phyloP scores from a whole-genome alignment of 2,797 vertebrate genomes.

The Halcyon badia region DNA sequence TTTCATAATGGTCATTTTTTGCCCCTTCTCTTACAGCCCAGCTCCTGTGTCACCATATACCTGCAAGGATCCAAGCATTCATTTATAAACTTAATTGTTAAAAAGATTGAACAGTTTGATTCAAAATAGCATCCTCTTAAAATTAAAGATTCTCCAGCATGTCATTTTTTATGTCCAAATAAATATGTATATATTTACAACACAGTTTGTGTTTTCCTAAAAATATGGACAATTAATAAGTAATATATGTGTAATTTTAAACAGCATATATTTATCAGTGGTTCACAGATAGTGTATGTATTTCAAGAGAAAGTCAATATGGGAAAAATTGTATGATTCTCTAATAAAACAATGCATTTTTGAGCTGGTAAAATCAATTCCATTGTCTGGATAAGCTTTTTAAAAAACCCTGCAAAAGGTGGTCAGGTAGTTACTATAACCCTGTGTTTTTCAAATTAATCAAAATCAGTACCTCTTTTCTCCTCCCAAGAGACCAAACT shows the following conservation, averaged over 20 bases:
- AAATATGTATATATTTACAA: neutral
- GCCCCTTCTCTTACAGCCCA: neutral
- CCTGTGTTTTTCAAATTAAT: slow-evolving; percentile 25
- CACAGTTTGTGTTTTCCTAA: neutral
- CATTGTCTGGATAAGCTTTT: neutral
- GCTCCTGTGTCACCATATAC: neutral
- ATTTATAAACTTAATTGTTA: neutral
- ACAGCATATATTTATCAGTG: neutral
- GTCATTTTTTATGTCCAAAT: neutral
- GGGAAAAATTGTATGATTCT: neutral
- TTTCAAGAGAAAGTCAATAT: neutral
- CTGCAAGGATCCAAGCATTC: neutral
- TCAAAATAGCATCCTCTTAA: neutral
- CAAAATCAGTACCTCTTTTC: neutral
- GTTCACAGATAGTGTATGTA: neutral
- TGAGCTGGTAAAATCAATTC: neutral
- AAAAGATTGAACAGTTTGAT: neutral
- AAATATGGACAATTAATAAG: neutral
- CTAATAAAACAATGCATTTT: neutral
- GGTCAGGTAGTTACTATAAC: slow-evolving; percentile 10
- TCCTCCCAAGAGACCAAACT: neutral
- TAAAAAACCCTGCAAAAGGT: neutral
- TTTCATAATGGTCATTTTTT: neutral
- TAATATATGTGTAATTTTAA: neutral
- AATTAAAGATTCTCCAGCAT: neutral